Percentiles rank a stretch among this genome's conserved stretches.
Evolutionary conservation across 2,113 vertebrate species (phyloP).

Genomic region (Serilophus lunatus): DNA sequence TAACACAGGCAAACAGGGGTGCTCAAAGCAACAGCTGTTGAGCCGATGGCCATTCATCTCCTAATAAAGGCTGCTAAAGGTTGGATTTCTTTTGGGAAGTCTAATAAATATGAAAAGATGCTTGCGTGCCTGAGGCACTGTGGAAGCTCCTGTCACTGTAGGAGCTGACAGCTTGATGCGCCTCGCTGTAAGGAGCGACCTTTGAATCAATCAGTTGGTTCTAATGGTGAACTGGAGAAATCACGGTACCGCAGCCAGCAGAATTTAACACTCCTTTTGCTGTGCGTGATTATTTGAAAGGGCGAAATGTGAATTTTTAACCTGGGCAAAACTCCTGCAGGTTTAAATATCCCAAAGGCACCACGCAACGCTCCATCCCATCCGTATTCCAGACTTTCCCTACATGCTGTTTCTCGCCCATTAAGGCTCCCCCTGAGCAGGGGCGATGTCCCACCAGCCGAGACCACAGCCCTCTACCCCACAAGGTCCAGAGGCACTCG

Average conservation of each 20-base stretch:
- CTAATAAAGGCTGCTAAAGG: background rate
- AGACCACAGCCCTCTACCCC: background rate
- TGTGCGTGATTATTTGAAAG: fast-evolving
- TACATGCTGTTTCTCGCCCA: fast-evolving
- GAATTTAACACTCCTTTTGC: background rate
- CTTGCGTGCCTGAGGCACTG: background rate
- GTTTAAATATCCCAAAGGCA: background rate
- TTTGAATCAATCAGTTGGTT: background rate
- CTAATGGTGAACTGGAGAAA: background rate
- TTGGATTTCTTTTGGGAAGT: background rate
- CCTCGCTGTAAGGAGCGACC: background rate
- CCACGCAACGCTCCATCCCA: background rate
- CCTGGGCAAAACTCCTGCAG: background rate
- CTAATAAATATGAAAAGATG: background rate
- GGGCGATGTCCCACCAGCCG: background rate
- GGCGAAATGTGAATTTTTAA: background rate
- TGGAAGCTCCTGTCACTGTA: background rate
- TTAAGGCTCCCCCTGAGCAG: background rate
- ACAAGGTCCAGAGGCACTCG: background rate
- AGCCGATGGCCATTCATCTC: background rate
- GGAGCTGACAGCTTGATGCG: background rate
- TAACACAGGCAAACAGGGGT: background rate
- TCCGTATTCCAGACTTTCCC: fast-evolving
- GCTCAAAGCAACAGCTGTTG: background rate
- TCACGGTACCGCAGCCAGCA: background rate